Percentiles rank a stretch among this genome's conserved stretches.
Conservation (phyloP, 2,113 vertebrate species). For the Varanus komodoensis region DNA sequence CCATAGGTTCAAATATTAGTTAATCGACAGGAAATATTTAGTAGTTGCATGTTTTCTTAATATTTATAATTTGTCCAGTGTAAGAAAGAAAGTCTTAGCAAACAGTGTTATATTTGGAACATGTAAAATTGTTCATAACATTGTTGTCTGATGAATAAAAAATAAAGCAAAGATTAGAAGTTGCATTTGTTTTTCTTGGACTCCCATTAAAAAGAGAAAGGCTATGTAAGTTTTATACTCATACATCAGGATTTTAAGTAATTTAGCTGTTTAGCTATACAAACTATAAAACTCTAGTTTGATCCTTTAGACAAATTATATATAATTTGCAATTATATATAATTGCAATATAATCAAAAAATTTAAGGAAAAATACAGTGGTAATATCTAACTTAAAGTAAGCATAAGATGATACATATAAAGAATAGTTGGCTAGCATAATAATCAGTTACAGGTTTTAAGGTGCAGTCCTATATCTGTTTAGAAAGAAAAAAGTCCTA, state of each 20-base stretch:
- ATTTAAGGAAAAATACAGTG: not conserved
- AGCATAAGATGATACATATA: too few species aligned
- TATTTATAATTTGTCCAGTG: not conserved
- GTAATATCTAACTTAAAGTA: too few species aligned
- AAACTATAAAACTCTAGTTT: too few species aligned
- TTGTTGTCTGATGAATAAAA: not conserved
- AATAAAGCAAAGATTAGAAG: not conserved
- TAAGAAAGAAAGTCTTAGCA: not conserved
- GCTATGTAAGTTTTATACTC: not conserved
- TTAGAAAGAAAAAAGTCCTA: too few species aligned
- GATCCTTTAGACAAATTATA: too few species aligned
- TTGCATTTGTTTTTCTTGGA: conserved; percentile 16
- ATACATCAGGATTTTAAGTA: not conserved
- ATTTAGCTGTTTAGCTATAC: not conserved
- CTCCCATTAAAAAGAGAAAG: not conserved
- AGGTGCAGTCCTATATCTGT: too few species aligned
- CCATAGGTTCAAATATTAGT: not conserved
- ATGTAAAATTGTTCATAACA: not conserved
- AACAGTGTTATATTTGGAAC: not conserved
- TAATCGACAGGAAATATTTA: not conserved
- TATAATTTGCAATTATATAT: too few species aligned
- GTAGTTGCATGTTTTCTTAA: not conserved
- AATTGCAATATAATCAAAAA: not conserved
- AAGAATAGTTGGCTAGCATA: not conserved
- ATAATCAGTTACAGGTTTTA: not conserved